Conservation (phyloP, 2,888 invertebrate species). For the Hipparchia semele region DNA sequence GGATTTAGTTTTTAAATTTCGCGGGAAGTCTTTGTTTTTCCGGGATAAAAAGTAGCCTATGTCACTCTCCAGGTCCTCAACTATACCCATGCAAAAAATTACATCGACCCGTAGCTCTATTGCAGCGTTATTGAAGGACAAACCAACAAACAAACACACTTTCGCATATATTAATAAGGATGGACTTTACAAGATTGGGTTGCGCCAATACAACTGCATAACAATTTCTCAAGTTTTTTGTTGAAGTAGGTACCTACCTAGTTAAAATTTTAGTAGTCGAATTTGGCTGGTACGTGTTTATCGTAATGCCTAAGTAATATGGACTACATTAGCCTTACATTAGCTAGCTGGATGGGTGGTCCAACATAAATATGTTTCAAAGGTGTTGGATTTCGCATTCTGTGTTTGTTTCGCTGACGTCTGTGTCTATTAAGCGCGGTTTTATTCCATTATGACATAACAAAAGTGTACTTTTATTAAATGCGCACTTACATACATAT, state of each 20-base stretch:
- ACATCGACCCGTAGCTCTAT: too few relatives aligned
- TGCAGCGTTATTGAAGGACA: too few relatives aligned
- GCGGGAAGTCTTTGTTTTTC: too few relatives aligned
- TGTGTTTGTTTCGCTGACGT: constrained; percentile 21
- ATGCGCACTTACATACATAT: not conserved
- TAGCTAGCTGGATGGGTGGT: constrained; percentile 15
- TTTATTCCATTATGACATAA: constrained; percentile 10
- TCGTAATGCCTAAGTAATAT: constrained; percentile 7
- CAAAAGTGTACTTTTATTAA: not conserved
- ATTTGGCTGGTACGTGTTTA: constrained; percentile 2
- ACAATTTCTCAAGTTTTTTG: not conserved
- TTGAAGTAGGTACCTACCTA: not conserved
- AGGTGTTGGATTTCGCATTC: constrained; percentile 22
- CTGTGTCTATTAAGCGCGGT: not conserved
- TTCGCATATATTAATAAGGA: too few relatives aligned
- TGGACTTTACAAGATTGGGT: not conserved
- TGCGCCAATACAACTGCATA: not conserved
- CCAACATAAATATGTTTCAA: constrained; percentile 10
- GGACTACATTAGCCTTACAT: constrained; percentile 3
- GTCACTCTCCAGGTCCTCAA: too few relatives aligned
- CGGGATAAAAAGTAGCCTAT: too few relatives aligned
- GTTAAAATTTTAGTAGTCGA: not conserved
- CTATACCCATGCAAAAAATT: too few relatives aligned
- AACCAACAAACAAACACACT: too few relatives aligned
- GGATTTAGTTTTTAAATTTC: too few relatives aligned